Evolutionary conservation across 2,888 invertebrate genomes (phyloP).

Genomic region (Polietes domitor): DNA sequence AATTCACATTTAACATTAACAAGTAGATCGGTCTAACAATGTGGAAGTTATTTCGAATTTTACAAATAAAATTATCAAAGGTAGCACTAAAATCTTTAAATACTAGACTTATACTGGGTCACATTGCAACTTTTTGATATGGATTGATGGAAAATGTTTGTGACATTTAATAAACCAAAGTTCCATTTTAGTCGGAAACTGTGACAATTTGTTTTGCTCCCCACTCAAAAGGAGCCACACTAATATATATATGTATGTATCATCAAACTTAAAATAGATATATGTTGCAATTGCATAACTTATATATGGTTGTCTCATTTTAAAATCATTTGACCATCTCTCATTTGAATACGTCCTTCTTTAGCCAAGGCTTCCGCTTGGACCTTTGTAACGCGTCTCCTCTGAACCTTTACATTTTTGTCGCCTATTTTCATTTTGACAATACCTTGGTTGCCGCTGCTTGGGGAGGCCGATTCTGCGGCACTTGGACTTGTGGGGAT

Average conservation of each 20-base stretch:
- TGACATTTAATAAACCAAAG: too few species aligned
- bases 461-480: constrained; percentile 35
- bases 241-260: neutral
- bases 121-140: too few species aligned
- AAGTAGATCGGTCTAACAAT: too few species aligned
- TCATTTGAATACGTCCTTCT: constrained; percentile 85
- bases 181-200: too few species aligned
- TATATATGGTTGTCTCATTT: constrained; percentile 58
- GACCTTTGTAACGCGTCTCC: constrained; percentile 85
- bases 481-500: constrained; percentile 4
- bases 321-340: constrained; percentile 79
- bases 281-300: neutral
- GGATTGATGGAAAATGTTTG: too few species aligned
- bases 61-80: too few species aligned
- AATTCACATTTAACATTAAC: too few species aligned
- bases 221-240: too few species aligned
- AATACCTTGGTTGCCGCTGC: constrained; percentile 39
- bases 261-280: neutral
- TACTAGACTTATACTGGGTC: too few species aligned
- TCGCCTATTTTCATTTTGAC: constrained; percentile 83
- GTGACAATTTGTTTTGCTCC: too few species aligned
- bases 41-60: too few species aligned
- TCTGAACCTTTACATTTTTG: constrained; percentile 85
- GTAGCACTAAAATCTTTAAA: too few species aligned
- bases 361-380: constrained; percentile 86